Conservation (phyloP, 2,888 invertebrate species). For the Axea sp. region DNA sequence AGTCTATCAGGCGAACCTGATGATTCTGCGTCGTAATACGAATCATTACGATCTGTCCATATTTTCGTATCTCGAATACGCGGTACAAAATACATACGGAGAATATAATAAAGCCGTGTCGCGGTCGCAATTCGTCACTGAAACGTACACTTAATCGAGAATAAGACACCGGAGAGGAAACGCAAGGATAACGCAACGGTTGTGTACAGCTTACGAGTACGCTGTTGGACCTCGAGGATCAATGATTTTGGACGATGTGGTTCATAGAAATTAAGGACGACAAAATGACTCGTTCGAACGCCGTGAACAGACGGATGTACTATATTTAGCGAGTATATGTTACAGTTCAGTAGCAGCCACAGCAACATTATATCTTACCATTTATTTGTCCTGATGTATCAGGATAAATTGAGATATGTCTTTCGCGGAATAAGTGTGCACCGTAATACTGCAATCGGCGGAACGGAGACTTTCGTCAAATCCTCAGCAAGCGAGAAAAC, state of each 20-base stretch:
- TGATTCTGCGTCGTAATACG: slow-evolving; percentile 41
- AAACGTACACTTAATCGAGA: slow-evolving; percentile 30
- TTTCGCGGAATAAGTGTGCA: slow-evolving; percentile 61
- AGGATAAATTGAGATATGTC: slow-evolving; percentile 59
- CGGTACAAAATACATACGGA: slow-evolving; percentile 46
- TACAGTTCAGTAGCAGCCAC: slow-evolving; percentile 60
- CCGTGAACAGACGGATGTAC: slow-evolving; percentile 58
- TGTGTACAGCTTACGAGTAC: slow-evolving; percentile 28
- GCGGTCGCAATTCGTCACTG: slow-evolving; percentile 28
- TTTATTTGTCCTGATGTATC: slow-evolving; percentile 42
- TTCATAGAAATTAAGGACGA: slow-evolving; percentile 46
- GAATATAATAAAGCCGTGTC: slow-evolving; percentile 38
- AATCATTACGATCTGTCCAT: slow-evolving; percentile 39
- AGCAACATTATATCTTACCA: slow-evolving; percentile 59
- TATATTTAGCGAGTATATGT: slow-evolving; percentile 54
- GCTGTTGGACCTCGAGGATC: slow-evolving; percentile 34
- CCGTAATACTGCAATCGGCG: slow-evolving; percentile 66
- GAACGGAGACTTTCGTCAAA: slow-evolving; percentile 48
- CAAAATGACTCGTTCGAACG: slow-evolving; percentile 52
- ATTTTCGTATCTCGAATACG: slow-evolving; percentile 41
- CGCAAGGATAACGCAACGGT: slow-evolving; percentile 29
- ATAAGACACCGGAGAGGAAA: slow-evolving; percentile 32
- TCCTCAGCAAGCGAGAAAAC: slow-evolving; percentile 3
- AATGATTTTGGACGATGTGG: slow-evolving; percentile 46
- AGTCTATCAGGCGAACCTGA: too few relatives aligned